Evolutionary conservation across 2,888 invertebrate genomes (phyloP).

Genomic region (Tinea pellionella): DNA sequence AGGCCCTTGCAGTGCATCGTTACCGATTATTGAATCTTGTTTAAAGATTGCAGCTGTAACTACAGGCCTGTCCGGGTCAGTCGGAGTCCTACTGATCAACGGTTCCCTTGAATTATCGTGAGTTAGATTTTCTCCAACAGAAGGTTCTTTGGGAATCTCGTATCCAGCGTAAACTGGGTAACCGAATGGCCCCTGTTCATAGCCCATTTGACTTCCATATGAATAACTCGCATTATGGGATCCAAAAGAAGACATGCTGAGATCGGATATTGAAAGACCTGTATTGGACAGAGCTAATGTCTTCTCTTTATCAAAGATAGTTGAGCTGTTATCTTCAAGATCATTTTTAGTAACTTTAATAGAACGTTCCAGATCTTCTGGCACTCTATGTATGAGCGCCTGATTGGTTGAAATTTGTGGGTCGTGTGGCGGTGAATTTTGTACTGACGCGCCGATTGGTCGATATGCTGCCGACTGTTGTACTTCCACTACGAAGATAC

Average conservation of each 20-base stretch:
- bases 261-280: conserved; percentile 84
- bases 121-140: conserved; percentile 39
- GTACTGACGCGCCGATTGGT: conserved; percentile 37
- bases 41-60: conserved; percentile 79
- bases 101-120: conserved; percentile 61
- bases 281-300: conserved; percentile 73
- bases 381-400: conserved; percentile 54
- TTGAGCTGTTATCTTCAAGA: conserved; percentile 44
- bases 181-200: conserved; percentile 78
- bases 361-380: conserved; percentile 42
- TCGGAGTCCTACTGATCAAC: conserved; percentile 54
- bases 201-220: conserved; percentile 83
- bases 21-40: conserved; percentile 67
- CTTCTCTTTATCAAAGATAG: conserved; percentile 43
- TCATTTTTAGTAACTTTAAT: conserved; percentile 23
- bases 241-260: conserved; percentile 78
- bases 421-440: conserved; percentile 44
- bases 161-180: conserved; percentile 74
- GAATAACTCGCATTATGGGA: conserved; percentile 80
- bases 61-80: conserved; percentile 72
- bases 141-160: conserved; percentile 46
- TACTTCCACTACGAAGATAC: conserved; percentile 80
- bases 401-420: conserved; percentile 61
- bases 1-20: conserved; percentile 50
- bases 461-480: conserved; percentile 54